Percentiles rank a stretch among this genome's conserved stretches.
Evolutionary conservation across 1,140 invertebrate genomes (phyloP).

Genomic region (Dermatophagoides farinae): DNA sequence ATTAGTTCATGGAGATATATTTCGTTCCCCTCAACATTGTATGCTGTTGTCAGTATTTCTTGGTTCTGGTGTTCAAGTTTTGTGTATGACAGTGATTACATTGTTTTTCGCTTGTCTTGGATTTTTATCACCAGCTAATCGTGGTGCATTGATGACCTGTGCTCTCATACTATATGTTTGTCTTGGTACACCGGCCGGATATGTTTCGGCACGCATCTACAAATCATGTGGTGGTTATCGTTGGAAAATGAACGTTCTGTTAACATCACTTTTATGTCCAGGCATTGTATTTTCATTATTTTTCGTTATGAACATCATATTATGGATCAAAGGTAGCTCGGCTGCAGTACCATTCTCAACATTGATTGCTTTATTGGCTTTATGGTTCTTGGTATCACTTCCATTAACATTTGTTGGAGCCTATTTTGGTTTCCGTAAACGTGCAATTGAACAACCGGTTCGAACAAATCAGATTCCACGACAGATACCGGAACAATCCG

Average conservation of each 20-base stretch:
- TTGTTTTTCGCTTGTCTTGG: slow-evolving; percentile 82
- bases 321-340: slow-evolving; percentile 84
- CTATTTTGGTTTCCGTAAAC: slow-evolving; percentile 91
- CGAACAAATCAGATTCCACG: slow-evolving; percentile 95
- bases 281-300: slow-evolving; percentile 79
- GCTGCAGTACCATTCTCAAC: slow-evolving; percentile 92
- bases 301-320: slow-evolving; percentile 84
- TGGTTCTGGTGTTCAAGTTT: slow-evolving; percentile 81
- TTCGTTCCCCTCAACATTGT: slow-evolving; percentile 80
- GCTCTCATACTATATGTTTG: slow-evolving; percentile 84
- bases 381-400: slow-evolving; percentile 96
- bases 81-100: slow-evolving; percentile 39
- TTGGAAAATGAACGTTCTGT: slow-evolving; percentile 92
- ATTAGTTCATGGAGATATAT: slow-evolving; percentile 84
- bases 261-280: slow-evolving; percentile 85
- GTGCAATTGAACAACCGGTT: slow-evolving; percentile 86
- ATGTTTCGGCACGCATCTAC: slow-evolving; percentile 83
- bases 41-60: slow-evolving; percentile 87
- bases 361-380: slow-evolving; percentile 76
- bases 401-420: slow-evolving; percentile 92
- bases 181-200: slow-evolving; percentile 82
- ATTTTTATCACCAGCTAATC: slow-evolving; percentile 90
- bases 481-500: slow-evolving; percentile 89
- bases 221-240: slow-evolving; percentile 91
- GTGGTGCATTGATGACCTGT: slow-evolving; percentile 94